Base-by-base conservation (phyloP, 2,797 vertebrate species). In the Sebastes trivittatus region DNA sequence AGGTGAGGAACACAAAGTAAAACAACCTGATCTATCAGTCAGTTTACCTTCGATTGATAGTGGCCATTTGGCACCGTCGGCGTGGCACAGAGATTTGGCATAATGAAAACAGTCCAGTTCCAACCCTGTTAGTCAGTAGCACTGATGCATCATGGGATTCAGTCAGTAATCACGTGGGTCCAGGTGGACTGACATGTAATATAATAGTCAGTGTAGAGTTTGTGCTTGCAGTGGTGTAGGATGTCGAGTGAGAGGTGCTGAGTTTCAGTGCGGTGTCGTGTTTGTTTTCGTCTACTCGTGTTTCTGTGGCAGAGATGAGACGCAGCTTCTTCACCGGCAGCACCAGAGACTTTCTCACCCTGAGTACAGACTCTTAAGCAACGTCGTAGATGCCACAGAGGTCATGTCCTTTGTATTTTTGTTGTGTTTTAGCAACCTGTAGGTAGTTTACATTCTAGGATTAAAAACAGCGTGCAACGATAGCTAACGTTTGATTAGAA, bases 61-160 rank as follows among this genome's bases (percentile, higher is more conserved):
- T 1, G 56, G 25, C 78, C 5, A 52, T 81, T 86, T 86, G 74
- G 77, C 75, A 81, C 80, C 2, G 0, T 49, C 3, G 4, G 72
- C 13, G 30, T 65, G 77, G 70, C 70, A 73, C 67, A 64, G 67
- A 78, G 52, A 80, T 84, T 73, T 83, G 76, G 76, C 52, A 68
- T 54, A 46, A 64, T 55, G 14, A 60, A 59, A 52, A 64, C 59
- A 60, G 56, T 82, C 62, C 11, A n/a, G 30, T 77, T 80, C 18
- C 16, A 34, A 66, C 25, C 62, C 3, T 9, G 32, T 71, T 10
- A 55, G 22, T 75, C 42, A 65, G 34, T 52, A 73, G 70, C 64
- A 71, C 22, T 65, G 75, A 55, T 49, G 81, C 65, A 70, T 82
- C 59, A 20, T 71, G 68, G 34, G 70, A 60, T 52, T 52, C 30